phyloP scores from a whole-genome alignment of 2,113 vertebrate species.

The Pachycephala philippinensis region DNA sequence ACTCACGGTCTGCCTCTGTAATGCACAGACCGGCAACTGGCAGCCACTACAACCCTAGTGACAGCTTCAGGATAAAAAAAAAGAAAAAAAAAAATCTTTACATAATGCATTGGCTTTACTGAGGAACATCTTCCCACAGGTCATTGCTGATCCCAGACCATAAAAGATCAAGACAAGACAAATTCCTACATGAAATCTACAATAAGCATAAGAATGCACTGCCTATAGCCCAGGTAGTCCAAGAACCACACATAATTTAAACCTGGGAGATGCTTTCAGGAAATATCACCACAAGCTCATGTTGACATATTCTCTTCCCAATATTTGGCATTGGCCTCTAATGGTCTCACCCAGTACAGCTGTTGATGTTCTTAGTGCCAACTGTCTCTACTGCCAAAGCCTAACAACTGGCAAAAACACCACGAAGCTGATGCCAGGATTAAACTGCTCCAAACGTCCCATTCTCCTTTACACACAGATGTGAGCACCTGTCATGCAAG shows the following conservation, averaged over 20 bases:
- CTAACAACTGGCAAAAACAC: slow-evolving; percentile 1
- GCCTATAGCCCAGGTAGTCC: background rate
- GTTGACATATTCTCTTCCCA: background rate
- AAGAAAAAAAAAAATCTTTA: background rate
- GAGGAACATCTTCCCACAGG: background rate
- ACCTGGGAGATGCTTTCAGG: background rate
- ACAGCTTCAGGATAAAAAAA: background rate
- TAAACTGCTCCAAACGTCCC: background rate
- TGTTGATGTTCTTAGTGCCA: background rate
- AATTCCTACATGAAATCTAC: background rate
- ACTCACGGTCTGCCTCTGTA: background rate
- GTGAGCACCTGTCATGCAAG: background rate
- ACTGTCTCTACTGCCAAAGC: background rate
- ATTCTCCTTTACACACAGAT: background rate
- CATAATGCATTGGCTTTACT: background rate
- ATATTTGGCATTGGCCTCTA: background rate
- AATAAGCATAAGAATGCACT: background rate
- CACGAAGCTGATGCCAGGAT: background rate
- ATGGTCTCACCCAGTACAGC: background rate
- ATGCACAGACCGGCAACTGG: background rate
- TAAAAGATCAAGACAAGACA: background rate
- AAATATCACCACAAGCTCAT: background rate
- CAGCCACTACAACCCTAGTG: background rate
- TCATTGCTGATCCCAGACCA: background rate
- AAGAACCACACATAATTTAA: background rate